phyloP scores from a whole-genome alignment of 2,888 invertebrate species.

The Archips crataeganus region DNA sequence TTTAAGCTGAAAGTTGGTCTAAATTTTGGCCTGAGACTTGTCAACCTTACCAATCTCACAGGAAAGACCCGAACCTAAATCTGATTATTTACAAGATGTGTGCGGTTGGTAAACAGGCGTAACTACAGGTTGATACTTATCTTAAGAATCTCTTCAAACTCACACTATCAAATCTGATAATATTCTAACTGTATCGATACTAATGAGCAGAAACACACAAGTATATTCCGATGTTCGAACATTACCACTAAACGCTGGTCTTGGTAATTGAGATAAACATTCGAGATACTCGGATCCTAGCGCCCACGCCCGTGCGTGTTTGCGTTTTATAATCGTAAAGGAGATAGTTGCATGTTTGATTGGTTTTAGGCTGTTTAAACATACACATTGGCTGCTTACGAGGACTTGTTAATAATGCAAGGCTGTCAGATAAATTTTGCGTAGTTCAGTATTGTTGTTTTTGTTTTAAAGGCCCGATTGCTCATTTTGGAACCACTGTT shows the following conservation, averaged over 20 bases:
- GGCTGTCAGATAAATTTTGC: not conserved
- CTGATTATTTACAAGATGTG: too few relatives aligned
- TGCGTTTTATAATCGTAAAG: conserved; percentile 36
- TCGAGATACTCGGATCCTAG: conserved; percentile 25
- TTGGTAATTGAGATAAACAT: conserved; percentile 35
- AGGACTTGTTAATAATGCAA: not conserved
- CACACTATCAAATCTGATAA: not conserved
- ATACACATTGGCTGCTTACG: conserved; percentile 14
- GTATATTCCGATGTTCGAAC: conserved; percentile 18
- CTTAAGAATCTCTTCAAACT: not conserved
- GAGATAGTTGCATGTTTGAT: conserved; percentile 34
- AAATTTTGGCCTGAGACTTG: too few relatives aligned
- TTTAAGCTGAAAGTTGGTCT: too few relatives aligned
- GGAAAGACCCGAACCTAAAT: too few relatives aligned
- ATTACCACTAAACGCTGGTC: conserved; percentile 28
- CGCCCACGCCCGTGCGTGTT: conserved; percentile 21
- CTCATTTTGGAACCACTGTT: not conserved
- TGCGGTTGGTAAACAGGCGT: too few relatives aligned
- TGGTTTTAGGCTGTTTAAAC: conserved; percentile 19
- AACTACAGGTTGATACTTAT: not conserved
- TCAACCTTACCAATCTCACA: too few relatives aligned
- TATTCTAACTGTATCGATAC: conserved; percentile 16
- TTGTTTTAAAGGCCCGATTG: not conserved
- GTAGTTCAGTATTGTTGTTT: not conserved
- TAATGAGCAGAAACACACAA: conserved; percentile 12